These are phyloP conservation scores for Hyperoplus immaculatus DNA, from an alignment of 2,797 vertebrate species.

Conservation along the genomic window DNA sequence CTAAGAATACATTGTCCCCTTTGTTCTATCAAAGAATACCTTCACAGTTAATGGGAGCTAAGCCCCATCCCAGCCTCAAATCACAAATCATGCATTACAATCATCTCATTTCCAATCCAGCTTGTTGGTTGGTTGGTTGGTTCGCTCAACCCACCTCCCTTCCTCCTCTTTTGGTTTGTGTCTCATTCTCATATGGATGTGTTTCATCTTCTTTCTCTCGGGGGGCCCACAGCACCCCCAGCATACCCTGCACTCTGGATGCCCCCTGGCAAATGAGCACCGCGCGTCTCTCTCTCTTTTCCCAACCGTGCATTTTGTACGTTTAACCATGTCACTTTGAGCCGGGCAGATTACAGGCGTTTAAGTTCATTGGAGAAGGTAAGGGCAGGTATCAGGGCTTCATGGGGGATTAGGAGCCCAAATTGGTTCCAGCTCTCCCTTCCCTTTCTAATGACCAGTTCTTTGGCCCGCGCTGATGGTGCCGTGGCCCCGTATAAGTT, in stretches of 20 bases:
- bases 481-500: conserved; percentile 65
- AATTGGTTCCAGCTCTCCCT: conserved; percentile 97
- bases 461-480: conserved; percentile 74
- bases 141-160: conserved; percentile 11
- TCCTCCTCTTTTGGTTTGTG: conserved; percentile 16
- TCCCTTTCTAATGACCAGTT: conserved; percentile 90
- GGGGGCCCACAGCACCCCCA: conserved; percentile 73
- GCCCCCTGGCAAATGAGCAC: conserved; percentile 81
- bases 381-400: conserved; percentile 92
- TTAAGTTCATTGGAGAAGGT: conserved; percentile 95
- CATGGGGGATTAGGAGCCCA: conserved; percentile 92
- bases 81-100: conserved; percentile 52
- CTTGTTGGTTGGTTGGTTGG: not conserved
- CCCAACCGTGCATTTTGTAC: conserved; percentile 82
- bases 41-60: conserved; percentile 48
- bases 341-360: conserved; percentile 88
- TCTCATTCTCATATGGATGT: conserved; percentile 61
- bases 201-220: conserved; percentile 73
- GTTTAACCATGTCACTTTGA: conserved; percentile 85
- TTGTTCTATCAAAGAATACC: conserved; percentile 40
- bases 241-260: conserved; percentile 79
- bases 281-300: conserved; percentile 76
- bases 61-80: conserved; percentile 48
- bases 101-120: conserved; percentile 43
- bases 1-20: conserved; percentile 42